Conservation (phyloP, 2,113 vertebrate species). For the Tragelaphus strepsiceros region DNA sequence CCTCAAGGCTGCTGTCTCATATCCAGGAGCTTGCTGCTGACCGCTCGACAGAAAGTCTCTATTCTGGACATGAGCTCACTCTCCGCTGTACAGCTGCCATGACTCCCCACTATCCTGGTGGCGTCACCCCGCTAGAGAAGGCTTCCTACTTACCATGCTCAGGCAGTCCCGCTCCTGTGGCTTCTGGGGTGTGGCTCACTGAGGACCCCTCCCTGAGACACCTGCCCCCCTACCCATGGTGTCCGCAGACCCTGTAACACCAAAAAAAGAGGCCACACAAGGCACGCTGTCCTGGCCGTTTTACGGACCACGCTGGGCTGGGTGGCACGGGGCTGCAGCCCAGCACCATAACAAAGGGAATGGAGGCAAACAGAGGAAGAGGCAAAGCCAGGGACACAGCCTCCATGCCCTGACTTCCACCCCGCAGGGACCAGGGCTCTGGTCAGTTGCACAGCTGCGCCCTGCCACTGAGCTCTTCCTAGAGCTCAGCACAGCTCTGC, state of each 20-base stretch:
- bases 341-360: neutral
- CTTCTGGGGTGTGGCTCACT: neutral
- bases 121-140: neutral
- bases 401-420: neutral
- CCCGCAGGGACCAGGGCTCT: neutral
- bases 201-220: neutral
- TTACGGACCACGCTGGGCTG: neutral
- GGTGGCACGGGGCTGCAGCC: neutral
- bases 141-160: too few species aligned
- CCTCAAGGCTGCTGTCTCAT: neutral
- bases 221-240: rapidly evolving
- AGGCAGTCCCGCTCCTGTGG: neutral
- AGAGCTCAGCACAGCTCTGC: too few species aligned
- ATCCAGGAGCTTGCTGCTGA: neutral
- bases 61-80: too few species aligned
- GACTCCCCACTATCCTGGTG: neutral
- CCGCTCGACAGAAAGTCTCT: neutral
- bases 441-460: rapidly evolving
- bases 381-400: neutral
- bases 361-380: neutral
- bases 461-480: neutral
- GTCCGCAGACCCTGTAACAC: neutral
- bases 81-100: rapidly evolving
- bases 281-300: rapidly evolving
- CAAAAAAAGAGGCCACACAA: neutral